phyloP scores from a whole-genome alignment of 1,140 invertebrate genomes.

The Sycophaga agraensis region DNA sequence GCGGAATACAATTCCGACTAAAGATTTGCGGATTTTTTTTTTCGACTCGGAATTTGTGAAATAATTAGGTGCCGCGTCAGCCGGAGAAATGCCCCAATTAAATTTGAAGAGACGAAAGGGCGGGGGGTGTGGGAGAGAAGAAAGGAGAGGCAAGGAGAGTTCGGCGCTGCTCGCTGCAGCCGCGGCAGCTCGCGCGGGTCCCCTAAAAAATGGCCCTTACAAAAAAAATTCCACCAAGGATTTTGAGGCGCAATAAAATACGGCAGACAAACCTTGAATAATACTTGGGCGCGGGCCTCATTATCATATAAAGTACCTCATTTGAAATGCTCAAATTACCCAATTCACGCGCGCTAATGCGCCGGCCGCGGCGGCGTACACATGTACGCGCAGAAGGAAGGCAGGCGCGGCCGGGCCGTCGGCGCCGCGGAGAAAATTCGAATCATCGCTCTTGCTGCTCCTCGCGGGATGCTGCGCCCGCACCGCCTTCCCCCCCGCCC shows the following conservation, averaged over 20 bases:
- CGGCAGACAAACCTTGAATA: conserved; percentile 2
- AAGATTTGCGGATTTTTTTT: too few species aligned
- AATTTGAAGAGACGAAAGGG: too few species aligned
- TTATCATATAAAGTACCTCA: conserved; percentile 20
- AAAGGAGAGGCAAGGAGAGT: too few species aligned
- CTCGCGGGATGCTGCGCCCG: not conserved
- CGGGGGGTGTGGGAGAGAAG: too few species aligned
- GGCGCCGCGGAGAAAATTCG: not conserved
- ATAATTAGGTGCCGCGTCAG: too few species aligned
- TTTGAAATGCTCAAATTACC: conserved; percentile 8
- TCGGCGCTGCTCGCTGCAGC: too few species aligned
- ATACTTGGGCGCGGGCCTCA: not conserved
- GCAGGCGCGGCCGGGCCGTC: not conserved
- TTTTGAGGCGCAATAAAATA: not conserved
- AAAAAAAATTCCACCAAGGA: not conserved
- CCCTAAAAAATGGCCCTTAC: too few species aligned
- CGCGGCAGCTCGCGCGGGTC: too few species aligned
- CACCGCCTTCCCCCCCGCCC: not conserved
- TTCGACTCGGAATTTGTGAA: too few species aligned
- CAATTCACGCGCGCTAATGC: not conserved
- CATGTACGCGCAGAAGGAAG: not conserved
- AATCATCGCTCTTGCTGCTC: not conserved
- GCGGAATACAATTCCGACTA: too few species aligned
- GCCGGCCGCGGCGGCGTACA: too few species aligned
- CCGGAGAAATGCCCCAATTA: too few species aligned